A percentile compares a stretch with the other conserved stretches of the same genome.
Evolutionary conservation across 2,888 invertebrate species (phyloP).

Genomic region (Punctoribates punctum): DNA sequence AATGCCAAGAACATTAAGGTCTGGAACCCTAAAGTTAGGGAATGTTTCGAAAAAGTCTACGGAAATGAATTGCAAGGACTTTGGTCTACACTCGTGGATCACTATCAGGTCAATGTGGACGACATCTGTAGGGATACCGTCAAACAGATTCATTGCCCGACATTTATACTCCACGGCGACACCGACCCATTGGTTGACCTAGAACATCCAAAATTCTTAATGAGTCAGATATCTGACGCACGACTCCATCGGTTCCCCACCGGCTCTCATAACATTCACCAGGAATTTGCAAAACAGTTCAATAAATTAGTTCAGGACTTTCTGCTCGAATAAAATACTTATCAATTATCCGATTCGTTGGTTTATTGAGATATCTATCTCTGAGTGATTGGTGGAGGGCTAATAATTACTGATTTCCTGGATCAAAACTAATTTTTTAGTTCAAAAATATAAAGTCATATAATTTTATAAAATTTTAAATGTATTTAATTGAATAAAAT

Average conservation of each 20-base stretch:
- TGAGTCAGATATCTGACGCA: conserved; percentile 59
- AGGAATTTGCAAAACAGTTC: conserved; percentile 73
- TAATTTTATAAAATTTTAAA: too few species aligned
- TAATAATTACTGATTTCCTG: too few species aligned
- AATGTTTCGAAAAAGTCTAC: conserved; percentile 68
- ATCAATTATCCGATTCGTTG: background rate
- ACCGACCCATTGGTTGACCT: conserved; percentile 66
- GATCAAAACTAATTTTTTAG: too few species aligned
- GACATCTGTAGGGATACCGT: conserved; percentile 62
- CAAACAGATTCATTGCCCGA: conserved; percentile 66
- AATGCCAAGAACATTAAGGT: conserved; percentile 46
- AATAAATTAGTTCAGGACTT: conserved; percentile 71
- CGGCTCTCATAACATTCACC: conserved; percentile 81
- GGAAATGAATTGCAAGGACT: conserved; percentile 66
- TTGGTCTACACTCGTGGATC: conserved; percentile 63
- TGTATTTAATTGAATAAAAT: too few species aligned
- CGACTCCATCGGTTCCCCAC: conserved; percentile 69
- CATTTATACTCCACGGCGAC: conserved; percentile 75
- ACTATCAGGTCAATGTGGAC: background rate
- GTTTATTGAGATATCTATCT: background rate
- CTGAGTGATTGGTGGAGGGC: background rate
- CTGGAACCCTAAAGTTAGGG: conserved; percentile 75
- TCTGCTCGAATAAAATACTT: conserved; percentile 16
- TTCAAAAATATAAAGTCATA: too few species aligned
- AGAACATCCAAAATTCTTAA: conserved; percentile 66